Conservation (phyloP, 2,113 vertebrate genomes). For the Saimiri boliviensis region DNA sequence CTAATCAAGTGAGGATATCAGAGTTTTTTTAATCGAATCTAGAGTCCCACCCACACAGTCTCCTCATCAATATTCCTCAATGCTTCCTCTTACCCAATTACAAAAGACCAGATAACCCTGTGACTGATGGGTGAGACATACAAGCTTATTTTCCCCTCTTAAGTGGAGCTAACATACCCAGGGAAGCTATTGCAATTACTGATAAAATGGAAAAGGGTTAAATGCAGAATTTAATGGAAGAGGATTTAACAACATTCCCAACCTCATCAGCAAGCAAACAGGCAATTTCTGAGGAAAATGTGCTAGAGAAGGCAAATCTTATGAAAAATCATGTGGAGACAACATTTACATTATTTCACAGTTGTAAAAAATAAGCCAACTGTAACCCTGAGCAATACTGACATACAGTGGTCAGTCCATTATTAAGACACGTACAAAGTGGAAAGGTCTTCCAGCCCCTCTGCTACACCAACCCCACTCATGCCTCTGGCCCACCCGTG, state of each 20-base stretch:
- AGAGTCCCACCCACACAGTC: slow-evolving; percentile 64
- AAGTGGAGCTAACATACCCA: slow-evolving; percentile 50
- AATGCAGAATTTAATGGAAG: slow-evolving; percentile 56
- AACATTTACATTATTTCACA: neutral
- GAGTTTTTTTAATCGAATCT: slow-evolving; percentile 67
- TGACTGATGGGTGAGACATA: slow-evolving; percentile 43
- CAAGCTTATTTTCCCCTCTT: slow-evolving; percentile 50
- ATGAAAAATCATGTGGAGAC: neutral
- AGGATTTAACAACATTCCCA: slow-evolving; percentile 36
- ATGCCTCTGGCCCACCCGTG: accelerated
- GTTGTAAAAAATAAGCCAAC: neutral
- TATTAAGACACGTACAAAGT: neutral
- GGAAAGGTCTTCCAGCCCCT: neutral
- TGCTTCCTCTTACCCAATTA: slow-evolving; percentile 61
- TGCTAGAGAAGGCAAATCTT: slow-evolving; percentile 15
- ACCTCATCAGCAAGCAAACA: slow-evolving; percentile 51
- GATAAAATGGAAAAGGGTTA: slow-evolving; percentile 68
- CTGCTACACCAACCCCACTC: neutral
- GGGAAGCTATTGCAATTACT: slow-evolving; percentile 61
- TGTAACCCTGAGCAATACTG: neutral
- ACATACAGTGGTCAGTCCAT: neutral
- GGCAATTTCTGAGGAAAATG: slow-evolving; percentile 56
- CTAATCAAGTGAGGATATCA: slow-evolving; percentile 75
- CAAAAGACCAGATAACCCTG: slow-evolving; percentile 63
- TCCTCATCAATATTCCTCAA: slow-evolving; percentile 71